Evolutionary conservation across 2,888 invertebrate species (phyloP), one percentile per base, ranked within the genome.

Genomic region (Ceriagrion tenellum): DNA sequence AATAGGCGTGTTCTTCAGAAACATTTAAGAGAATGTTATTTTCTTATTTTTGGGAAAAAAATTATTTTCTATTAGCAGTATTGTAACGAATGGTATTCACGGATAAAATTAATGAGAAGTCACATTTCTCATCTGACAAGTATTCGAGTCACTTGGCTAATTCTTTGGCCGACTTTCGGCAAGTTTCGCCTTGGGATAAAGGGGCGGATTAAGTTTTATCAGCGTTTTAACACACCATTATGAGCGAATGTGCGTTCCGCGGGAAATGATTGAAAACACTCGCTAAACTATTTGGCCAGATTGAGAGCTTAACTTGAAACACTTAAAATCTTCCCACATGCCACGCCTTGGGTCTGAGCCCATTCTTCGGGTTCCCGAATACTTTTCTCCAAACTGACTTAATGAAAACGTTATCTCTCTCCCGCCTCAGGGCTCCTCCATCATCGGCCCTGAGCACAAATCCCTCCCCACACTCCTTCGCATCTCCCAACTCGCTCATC

Each of bases 391-490:
- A n/a, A 74, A 74, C 93, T 93, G 93, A 93, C 93, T 93, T 93
- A 93, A 93, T 93, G 93, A 93, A 93, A 93, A 93, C 69, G 93
- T 93, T 93, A 93, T 93, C 93, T 93, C 93, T 69, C 47, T 93
- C 55, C 74, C 93, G 63, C 91, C 91, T 91, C 40, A 47, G 69
- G 93, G 74, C 69, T 13, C 35, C 69, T 93, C 74, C 47, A 26
- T 47, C 69, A 40, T 69, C 56, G 56, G 47, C 55, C 89, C 89
- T 59, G 16, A 12, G 18, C 40, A 4, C 55, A 55, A 55, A 47
- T 89, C 89, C 81, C 35, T 81, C 81, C 35, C 16, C 35, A 47
- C 55, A n/a, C 55, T 26, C 55, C 81, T 18, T 16, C 35, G 0
- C 26, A 12, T 26, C 40, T 35, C 40, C 55, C 26, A n/a, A 13